These are phyloP conservation scores for Drosophila hydei DNA, from an alignment of 1,140 invertebrate species.

Conservation along the genomic window DNA sequence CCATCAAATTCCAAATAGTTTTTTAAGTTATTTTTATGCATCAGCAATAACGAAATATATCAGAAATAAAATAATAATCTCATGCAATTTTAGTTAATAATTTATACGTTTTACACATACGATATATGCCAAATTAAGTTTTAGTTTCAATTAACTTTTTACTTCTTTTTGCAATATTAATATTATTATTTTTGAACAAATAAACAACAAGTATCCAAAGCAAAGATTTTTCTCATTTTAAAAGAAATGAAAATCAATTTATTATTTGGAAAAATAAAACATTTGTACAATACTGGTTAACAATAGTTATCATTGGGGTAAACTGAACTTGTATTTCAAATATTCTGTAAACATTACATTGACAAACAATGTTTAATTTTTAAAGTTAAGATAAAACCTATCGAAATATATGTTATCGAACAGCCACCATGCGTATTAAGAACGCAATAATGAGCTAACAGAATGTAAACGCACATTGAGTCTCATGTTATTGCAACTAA, in stretches of 20 bases:
- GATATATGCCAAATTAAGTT: conserved; percentile 68
- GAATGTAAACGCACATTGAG: conserved; percentile 5
- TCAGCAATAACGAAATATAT: conserved; percentile 29
- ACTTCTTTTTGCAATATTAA: conserved; percentile 76
- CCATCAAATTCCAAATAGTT: conserved; percentile 61
- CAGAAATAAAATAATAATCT: conserved; percentile 53
- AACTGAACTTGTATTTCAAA: no score
- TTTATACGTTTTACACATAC: conserved; percentile 53
- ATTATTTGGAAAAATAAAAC: no score
- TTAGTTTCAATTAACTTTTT: conserved; percentile 56
- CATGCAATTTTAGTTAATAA: conserved; percentile 75
- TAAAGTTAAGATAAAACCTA: not conserved
- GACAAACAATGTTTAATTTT: not conserved
- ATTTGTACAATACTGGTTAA: no score
- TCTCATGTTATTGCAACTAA: not conserved
- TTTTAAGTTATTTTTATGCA: conserved; percentile 31
- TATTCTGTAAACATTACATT: not conserved
- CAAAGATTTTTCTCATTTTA: not conserved
- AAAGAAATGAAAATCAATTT: not conserved
- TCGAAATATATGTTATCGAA: conserved; percentile 15
- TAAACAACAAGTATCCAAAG: conserved; percentile 53
- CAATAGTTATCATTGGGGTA: no score
- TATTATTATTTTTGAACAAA: conserved; percentile 69
- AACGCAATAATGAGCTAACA: not conserved
- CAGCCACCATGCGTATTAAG: not conserved